phyloP scores from a whole-genome alignment of 1,140 invertebrate species.

The Macrotrachela quadricornifera region DNA sequence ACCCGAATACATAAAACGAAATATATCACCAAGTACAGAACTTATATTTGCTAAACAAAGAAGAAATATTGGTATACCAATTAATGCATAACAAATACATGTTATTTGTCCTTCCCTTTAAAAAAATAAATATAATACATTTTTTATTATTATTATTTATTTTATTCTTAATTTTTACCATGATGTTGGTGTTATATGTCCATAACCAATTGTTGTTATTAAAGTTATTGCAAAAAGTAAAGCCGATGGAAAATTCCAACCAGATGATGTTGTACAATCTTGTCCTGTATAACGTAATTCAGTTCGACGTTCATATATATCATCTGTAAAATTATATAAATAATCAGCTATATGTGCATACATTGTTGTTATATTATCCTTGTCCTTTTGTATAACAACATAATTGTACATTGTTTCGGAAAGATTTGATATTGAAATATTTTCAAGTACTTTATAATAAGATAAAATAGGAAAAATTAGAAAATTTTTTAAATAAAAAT shows the following conservation, averaged over 20 bases:
- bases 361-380: slow-evolving; percentile 3
- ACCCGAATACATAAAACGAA: slow-evolving; percentile 3
- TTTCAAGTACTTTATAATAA: no score
- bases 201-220: slow-evolving; percentile 80
- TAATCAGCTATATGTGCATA: slow-evolving; percentile 2
- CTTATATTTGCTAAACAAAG: slow-evolving; percentile 3
- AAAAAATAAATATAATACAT: no score
- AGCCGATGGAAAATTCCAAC: slow-evolving; percentile 35
- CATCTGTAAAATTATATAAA: not conserved
- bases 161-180: not conserved
- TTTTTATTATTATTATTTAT: no score
- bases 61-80: slow-evolving; percentile 8
- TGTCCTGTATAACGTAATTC: not conserved
- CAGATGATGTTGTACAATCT: not conserved
- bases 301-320: no score
- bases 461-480: no score
- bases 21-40: slow-evolving; percentile 7
- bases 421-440: no score
- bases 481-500: no score
- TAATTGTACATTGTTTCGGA: no score
- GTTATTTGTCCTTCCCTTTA: slow-evolving; percentile 5
- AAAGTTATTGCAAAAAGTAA: slow-evolving; percentile 76
- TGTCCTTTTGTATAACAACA: no score
- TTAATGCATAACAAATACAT: slow-evolving; percentile 10
- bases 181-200: slow-evolving; percentile 7